Evolutionary conservation across 2,888 invertebrate genomes (phyloP).

Genomic region (Cryptophagus acutangulus): DNA sequence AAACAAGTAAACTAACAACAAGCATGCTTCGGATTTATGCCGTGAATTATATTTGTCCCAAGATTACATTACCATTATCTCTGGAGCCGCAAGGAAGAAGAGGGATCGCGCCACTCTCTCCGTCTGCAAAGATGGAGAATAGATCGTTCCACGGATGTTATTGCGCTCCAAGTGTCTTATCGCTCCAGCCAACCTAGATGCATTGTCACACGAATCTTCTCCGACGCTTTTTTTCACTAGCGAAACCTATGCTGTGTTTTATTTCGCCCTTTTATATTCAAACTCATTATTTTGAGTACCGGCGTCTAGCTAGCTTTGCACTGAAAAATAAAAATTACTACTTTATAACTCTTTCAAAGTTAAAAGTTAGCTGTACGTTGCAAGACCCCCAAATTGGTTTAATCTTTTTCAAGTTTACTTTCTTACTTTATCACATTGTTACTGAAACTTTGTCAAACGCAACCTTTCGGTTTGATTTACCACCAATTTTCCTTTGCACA

Average conservation of each 20-base stretch:
- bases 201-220: conserved; percentile 21
- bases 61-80: conserved; percentile 47
- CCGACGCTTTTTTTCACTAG: conserved; percentile 15
- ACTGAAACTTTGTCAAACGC: conserved; percentile 5
- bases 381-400: background rate
- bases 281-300: conserved; percentile 13
- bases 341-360: conserved; percentile 2
- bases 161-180: conserved; percentile 27
- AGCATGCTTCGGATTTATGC: conserved; percentile 43
- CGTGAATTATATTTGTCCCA: conserved; percentile 46
- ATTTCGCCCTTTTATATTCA: conserved; percentile 10
- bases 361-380: background rate
- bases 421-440: conserved; percentile 4
- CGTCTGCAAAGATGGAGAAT: conserved; percentile 11
- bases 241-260: conserved; percentile 1
- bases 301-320: conserved; percentile 2
- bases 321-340: conserved; percentile 1
- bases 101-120: conserved; percentile 7
- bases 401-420: background rate
- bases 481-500: too few species aligned
- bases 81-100: conserved; percentile 34
- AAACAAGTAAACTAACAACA: conserved; percentile 43
- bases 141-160: conserved; percentile 27
- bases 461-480: conserved; percentile 1
- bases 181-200: conserved; percentile 18